Base-by-base conservation (phyloP, 1,140 invertebrate species). In the Apis florea region DNA sequence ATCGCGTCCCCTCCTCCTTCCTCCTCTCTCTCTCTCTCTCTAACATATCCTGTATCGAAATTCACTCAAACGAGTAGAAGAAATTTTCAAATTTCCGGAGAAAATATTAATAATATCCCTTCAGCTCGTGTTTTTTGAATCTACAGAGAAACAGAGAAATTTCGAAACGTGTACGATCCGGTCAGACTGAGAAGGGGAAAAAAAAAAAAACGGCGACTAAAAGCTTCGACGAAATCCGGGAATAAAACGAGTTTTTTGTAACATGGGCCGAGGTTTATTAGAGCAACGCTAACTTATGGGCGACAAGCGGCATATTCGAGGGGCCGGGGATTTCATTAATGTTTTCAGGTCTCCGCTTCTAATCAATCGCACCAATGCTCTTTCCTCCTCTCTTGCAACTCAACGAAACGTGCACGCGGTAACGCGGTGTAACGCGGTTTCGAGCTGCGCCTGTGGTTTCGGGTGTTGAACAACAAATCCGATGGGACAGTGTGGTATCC, bases 381-480 rank as follows among this genome's bases (percentile, higher is more conserved):
- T 76, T 71, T 73, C 56, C 73, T 67, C 61, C 54, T 66, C 80
- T 76, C 84, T 86, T 76, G 68, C 71, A 75, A 77, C 64, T 70
- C 75, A 79, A 83, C 81, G 84, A 85, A 85, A 86, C 59, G 84
- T 85, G 74, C 85, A 71, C 58, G 85, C 73, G 80, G 83, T 58
- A 84, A 54, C 83, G 31, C n/a, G n/a, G n/a, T 87, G 85, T 84
- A 86, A 87, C 77, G 85, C 31, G 85, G 85, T 87, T 87, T 86
- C 82, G 59, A 84, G 67, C 82, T 84, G 67, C 83, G 79, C 82
- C 73, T 64, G 77, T 40, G 85, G 85, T 87, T 87, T 78, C 75
- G 78, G 73, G 69, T 79, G 77, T 84, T 84, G 82, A 84, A 86
- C 86, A 84, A 87, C 86, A 84, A 87, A 86, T 84, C 85, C 86